These are phyloP conservation scores for Hypsopygia costalis DNA, from an alignment of 2,888 invertebrate genomes.

Conservation along the genomic window DNA sequence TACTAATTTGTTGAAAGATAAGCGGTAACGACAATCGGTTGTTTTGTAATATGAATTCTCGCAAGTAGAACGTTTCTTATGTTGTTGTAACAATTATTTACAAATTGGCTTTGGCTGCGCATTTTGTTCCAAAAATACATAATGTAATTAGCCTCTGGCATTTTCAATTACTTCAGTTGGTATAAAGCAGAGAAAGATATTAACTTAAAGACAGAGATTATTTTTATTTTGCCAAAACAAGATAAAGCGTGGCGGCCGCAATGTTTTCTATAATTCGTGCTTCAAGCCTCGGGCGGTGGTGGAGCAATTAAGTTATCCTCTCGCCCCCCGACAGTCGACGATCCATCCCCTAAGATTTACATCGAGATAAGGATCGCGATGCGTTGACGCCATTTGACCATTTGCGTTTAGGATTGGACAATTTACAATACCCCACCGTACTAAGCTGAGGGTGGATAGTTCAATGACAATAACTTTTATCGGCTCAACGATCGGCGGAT, in stretches of 20 bases:
- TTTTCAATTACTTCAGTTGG: background rate
- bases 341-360: conserved; percentile 63
- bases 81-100: background rate
- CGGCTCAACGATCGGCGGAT: conserved; percentile 51
- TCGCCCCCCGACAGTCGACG: conserved; percentile 45
- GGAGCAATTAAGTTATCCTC: conserved; percentile 68
- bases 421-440: conserved; percentile 60
- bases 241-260: conserved; percentile 18
- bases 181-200: background rate
- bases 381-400: conserved; percentile 72
- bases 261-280: conserved; percentile 42
- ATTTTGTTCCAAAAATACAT: background rate
- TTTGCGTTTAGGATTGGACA: conserved; percentile 62
- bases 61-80: background rate
- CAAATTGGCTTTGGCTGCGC: background rate
- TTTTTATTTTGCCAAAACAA: conserved; percentile 2
- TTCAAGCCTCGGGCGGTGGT: conserved; percentile 47
- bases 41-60: background rate
- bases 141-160: conserved; percentile 1
- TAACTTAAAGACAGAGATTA: background rate
- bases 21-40: background rate
- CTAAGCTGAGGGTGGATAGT: conserved; percentile 52
- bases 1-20: conserved; percentile 15
- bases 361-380: conserved; percentile 62
- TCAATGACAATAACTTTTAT: conserved; percentile 66